Conservation (phyloP, 2,888 invertebrate species). For the Perithous albicinctus region DNA sequence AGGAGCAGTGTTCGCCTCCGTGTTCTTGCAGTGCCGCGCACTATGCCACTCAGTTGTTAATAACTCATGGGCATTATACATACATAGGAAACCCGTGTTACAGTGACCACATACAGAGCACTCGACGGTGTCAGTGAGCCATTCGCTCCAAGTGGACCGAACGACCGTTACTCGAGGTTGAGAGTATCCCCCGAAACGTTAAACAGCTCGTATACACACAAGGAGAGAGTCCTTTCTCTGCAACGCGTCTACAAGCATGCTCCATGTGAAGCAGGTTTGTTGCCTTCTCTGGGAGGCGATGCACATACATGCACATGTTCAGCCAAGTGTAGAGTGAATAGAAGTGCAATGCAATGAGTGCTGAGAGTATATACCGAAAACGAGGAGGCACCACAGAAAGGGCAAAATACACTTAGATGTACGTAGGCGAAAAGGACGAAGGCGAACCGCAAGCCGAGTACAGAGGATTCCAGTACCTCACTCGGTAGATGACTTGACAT, state of each 20-base stretch:
- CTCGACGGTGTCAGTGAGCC: slow-evolving; percentile 8
- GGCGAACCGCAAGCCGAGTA: neutral
- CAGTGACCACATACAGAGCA: neutral
- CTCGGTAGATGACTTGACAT: slow-evolving; percentile 3
- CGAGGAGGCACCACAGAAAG: slow-evolving; percentile 14
- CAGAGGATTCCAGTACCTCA: slow-evolving; percentile 17
- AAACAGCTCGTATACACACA: slow-evolving; percentile 16
- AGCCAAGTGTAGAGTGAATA: slow-evolving; percentile 38
- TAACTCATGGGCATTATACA: slow-evolving; percentile 41
- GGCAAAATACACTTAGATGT: slow-evolving; percentile 9
- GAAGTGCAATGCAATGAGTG: slow-evolving; percentile 39
- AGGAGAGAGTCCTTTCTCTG: neutral
- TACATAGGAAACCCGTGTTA: neutral
- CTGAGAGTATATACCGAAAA: slow-evolving; percentile 18
- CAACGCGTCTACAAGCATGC: neutral
- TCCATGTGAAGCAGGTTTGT: neutral
- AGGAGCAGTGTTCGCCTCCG: neutral
- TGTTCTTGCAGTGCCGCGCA: neutral
- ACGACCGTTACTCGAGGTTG: neutral
- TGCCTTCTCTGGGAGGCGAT: neutral
- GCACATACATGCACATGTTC: neutral
- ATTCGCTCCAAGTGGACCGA: slow-evolving; percentile 12
- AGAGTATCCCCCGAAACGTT: slow-evolving; percentile 23
- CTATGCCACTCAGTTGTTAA: slow-evolving; percentile 38
- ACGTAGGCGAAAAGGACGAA: slow-evolving; percentile 17